phyloP scores from a whole-genome alignment of 2,113 vertebrate species.

The Himantopus leucocephalus region DNA sequence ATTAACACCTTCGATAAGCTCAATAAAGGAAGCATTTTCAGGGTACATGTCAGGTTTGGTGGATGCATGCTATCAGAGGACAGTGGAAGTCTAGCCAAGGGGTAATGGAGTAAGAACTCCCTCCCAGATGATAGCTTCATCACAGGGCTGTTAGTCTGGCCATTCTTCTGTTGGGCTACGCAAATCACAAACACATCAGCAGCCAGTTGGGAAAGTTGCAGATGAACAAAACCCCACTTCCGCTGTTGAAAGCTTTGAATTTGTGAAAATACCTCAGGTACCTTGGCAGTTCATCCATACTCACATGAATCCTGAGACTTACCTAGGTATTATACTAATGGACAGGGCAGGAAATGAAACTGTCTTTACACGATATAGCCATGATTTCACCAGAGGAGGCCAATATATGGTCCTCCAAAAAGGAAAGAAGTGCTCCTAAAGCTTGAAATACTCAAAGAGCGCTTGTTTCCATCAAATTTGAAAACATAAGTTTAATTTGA shows the following conservation, averaged over 20 bases:
- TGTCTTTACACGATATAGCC: neutral
- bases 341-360: neutral
- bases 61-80: neutral
- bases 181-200: neutral
- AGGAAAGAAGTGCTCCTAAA: neutral
- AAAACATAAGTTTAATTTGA: neutral
- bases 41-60: neutral
- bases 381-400: neutral
- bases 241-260: neutral
- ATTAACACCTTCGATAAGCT: neutral
- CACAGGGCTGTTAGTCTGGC: neutral
- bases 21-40: neutral
- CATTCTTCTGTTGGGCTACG: neutral
- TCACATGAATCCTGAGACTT: neutral
- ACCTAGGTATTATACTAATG: neutral
- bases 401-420: neutral
- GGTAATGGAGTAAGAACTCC: neutral
- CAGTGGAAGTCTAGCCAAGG: neutral
- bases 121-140: neutral
- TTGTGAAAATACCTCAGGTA: neutral
- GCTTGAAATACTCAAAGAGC: neutral
- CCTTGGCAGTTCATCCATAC: neutral
- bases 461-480: neutral
- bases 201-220: neutral
- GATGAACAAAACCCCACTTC: neutral